A percentile compares a stretch with the other conserved stretches of the same genome.
These are phyloP conservation scores for Ptiloglossa arizonensis DNA, from an alignment of 1,140 invertebrate genomes.

Conservation along the genomic window DNA sequence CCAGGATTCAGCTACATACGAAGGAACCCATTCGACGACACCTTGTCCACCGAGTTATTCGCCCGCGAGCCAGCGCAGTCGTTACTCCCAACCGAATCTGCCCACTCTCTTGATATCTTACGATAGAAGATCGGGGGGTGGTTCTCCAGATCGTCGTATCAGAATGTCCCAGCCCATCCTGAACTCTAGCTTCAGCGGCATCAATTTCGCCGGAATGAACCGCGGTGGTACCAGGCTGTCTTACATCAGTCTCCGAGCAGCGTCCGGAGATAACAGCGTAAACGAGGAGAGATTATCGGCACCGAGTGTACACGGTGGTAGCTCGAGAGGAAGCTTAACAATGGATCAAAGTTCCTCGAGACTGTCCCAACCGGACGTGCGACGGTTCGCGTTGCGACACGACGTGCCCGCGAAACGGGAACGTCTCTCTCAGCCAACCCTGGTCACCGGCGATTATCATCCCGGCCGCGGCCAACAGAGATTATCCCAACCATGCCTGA, in stretches of 20 bases:
- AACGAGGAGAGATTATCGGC: slow-evolving; percentile 72
- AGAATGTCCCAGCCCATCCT: slow-evolving; percentile 77
- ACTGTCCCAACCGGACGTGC: slow-evolving; percentile 64
- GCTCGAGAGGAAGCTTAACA: slow-evolving; percentile 51
- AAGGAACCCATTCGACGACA: slow-evolving; percentile 66
- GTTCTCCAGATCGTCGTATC: slow-evolving; percentile 71
- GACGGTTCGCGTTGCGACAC: slow-evolving; percentile 53
- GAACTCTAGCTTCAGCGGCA: slow-evolving; percentile 71
- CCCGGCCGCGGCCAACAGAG: slow-evolving; percentile 74
- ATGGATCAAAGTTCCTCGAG: slow-evolving; percentile 50
- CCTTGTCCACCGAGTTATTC: slow-evolving; percentile 72
- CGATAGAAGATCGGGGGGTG: slow-evolving; percentile 60
- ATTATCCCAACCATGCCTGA: slow-evolving; percentile 74
- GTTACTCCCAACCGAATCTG: slow-evolving; percentile 77
- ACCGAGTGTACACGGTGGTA: slow-evolving; percentile 63
- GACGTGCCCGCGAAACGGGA: slow-evolving; percentile 68
- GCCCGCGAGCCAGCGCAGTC: slow-evolving; percentile 74
- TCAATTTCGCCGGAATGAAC: slow-evolving; percentile 68
- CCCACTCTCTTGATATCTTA: slow-evolving; percentile 74
- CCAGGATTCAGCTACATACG: slow-evolving; percentile 69
- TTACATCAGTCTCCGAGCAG: slow-evolving; percentile 70
- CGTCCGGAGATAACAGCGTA: slow-evolving; percentile 71
- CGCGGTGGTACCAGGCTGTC: slow-evolving; percentile 66
- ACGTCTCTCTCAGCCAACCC: slow-evolving; percentile 76
- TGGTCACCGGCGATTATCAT: slow-evolving; percentile 75